Conservation (phyloP, 2,113 vertebrate species). For the Oenanthe melanoleuca region DNA sequence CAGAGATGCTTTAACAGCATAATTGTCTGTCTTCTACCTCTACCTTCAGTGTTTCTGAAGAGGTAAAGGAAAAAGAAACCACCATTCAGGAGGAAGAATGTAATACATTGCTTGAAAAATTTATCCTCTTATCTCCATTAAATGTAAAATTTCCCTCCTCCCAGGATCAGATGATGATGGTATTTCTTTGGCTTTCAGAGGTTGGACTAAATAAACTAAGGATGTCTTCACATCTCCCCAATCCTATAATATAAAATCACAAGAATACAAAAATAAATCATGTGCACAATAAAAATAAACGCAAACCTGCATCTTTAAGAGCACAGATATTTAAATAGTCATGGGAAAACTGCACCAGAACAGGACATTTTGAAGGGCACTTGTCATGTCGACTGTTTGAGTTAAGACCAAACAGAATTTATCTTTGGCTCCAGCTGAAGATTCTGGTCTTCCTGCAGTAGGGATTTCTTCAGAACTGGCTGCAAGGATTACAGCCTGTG, state of each 20-base stretch:
- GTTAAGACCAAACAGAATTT: background rate
- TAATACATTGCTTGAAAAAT: background rate
- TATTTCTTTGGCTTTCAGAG: background rate
- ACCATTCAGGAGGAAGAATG: background rate
- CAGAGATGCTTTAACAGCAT: background rate
- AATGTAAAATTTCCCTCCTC: background rate
- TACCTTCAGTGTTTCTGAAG: background rate
- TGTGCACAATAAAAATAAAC: background rate
- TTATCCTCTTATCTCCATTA: background rate
- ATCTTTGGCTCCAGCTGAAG: background rate
- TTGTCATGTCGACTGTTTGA: background rate
- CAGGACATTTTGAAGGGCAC: background rate
- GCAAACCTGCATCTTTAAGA: background rate
- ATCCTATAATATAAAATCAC: background rate
- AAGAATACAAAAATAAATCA: background rate
- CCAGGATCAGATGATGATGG: background rate
- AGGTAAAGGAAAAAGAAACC: background rate
- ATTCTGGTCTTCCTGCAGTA: background rate
- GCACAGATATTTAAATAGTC: background rate
- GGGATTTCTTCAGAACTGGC: background rate
- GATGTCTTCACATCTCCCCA: background rate
- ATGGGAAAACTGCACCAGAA: background rate
- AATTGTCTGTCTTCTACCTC: background rate
- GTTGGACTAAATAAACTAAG: background rate
- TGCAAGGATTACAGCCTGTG: background rate